Evolutionary conservation across 2,797 vertebrate genomes (phyloP).

Genomic region (Meriones psammophilus): DNA sequence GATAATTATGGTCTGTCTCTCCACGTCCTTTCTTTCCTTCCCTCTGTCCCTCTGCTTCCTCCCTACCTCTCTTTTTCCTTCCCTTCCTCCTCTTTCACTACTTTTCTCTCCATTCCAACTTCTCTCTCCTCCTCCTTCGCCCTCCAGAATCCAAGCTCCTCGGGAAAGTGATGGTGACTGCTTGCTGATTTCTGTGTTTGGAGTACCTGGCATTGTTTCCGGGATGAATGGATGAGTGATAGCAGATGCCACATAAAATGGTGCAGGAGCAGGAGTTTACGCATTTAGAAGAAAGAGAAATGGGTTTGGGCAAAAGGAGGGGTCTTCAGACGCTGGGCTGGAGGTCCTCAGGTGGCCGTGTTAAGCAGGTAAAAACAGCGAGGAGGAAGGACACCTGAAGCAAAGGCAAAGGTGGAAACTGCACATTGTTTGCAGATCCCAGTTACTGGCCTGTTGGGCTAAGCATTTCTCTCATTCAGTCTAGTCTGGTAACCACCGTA

Average conservation of each 20-base stretch:
- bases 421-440: not conserved
- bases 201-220: not conserved
- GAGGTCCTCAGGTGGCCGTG: not conserved
- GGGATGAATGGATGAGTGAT: conserved; percentile 13
- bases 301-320: not conserved
- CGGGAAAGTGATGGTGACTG: not conserved
- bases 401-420: not conserved
- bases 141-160: not conserved
- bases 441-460: not conserved
- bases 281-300: conserved; percentile 49
- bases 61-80: not conserved
- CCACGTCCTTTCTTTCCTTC: not conserved
- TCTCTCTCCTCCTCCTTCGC: not conserved
- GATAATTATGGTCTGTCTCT: not conserved
- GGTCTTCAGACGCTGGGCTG: not conserved
- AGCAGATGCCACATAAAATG: conserved; percentile 36
- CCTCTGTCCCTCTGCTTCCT: too few relatives aligned
- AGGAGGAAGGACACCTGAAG: not conserved
- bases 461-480: conserved; percentile 49
- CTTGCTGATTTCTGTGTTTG: not conserved
- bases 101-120: not conserved
- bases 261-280: not conserved
- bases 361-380: not conserved
- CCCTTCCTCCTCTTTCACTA: not conserved
- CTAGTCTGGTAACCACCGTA: not conserved